phyloP scores from a whole-genome alignment of 2,888 invertebrate species.

The Falcaria lacertinaria region DNA sequence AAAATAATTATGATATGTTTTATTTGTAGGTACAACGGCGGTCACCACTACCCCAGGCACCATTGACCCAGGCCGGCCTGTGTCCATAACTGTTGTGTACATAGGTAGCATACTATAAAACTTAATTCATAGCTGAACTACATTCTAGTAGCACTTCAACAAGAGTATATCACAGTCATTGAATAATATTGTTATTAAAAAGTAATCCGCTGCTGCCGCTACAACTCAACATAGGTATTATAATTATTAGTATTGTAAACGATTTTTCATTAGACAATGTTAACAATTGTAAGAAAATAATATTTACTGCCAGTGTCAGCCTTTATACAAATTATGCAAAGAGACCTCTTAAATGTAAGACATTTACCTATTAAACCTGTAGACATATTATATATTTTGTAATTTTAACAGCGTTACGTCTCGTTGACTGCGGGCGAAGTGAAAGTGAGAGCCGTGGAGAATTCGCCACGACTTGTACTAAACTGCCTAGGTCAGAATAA shows the following conservation, averaged over 20 bases:
- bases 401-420: constrained; percentile 17
- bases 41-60: constrained; percentile 66
- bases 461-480: background rate
- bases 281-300: constrained; percentile 16
- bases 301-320: constrained; percentile 44
- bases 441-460: constrained; percentile 6
- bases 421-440: constrained; percentile 10
- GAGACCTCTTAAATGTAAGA: constrained; percentile 25
- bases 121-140: constrained; percentile 32
- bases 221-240: background rate
- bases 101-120: constrained; percentile 49
- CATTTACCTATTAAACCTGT: constrained; percentile 20
- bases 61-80: constrained; percentile 62
- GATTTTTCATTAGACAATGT: constrained; percentile 10
- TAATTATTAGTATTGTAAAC: background rate
- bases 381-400: constrained; percentile 25
- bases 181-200: background rate
- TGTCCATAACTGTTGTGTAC: constrained; percentile 43
- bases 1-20: background rate
- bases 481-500: background rate
- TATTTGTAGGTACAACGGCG: constrained; percentile 57
- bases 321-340: constrained; percentile 31
- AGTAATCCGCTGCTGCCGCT: background rate
- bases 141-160: constrained; percentile 7
- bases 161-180: background rate